Conservation (phyloP, 2,888 invertebrate species). For the Mesopsocus fuscifrons region DNA sequence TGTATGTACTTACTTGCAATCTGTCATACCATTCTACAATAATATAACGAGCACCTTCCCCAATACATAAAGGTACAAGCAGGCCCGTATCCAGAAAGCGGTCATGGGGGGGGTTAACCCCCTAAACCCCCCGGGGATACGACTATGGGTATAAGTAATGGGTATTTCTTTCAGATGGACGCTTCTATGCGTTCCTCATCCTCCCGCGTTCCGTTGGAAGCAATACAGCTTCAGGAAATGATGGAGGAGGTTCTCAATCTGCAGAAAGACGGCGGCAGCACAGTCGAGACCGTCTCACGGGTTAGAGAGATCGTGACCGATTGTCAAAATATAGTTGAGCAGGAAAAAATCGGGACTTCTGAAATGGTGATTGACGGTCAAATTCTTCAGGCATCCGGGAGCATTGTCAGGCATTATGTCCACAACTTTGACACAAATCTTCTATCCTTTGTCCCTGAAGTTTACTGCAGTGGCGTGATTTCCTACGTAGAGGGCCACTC, state of each 20-base stretch:
- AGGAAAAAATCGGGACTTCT: background rate
- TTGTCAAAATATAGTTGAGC: no score
- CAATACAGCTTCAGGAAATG: background rate
- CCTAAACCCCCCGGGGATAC: no score
- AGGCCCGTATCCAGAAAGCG: no score
- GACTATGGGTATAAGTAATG: no score
- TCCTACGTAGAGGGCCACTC: background rate
- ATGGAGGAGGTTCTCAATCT: constrained; percentile 2
- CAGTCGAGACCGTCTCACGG: background rate
- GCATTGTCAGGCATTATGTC: background rate
- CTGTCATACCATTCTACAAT: no score
- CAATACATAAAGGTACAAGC: no score
- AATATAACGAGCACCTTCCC: no score
- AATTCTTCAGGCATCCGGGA: background rate
- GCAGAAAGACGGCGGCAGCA: background rate
- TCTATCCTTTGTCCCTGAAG: background rate
- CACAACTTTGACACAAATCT: background rate
- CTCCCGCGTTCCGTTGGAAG: no score
- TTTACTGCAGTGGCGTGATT: background rate
- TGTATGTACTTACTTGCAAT: no score
- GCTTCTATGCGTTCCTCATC: no score
- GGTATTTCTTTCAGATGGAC: no score
- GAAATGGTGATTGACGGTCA: constrained; percentile 3
- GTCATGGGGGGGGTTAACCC: no score
- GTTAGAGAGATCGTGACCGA: constrained; percentile 1